These are phyloP conservation scores for Trachymyrmex septentrionalis DNA, from an alignment of 1,140 invertebrate genomes.

Conservation along the genomic window DNA sequence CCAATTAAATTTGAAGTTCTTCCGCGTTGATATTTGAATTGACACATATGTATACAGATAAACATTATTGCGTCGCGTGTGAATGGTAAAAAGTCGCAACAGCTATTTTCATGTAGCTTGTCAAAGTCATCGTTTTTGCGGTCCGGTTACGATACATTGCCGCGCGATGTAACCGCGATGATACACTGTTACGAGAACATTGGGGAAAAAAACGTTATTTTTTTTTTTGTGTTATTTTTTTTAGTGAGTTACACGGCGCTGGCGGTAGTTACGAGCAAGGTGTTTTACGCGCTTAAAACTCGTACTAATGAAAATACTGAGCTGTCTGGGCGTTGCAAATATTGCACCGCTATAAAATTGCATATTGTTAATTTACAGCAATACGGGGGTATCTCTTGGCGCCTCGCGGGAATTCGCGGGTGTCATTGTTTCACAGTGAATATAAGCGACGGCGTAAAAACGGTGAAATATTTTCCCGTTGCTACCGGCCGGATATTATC, in stretches of 20 bases:
- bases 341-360: conserved; percentile 61
- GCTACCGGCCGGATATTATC: conserved; percentile 69
- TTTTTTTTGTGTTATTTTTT: not conserved
- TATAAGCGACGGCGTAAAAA: conserved; percentile 61
- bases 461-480: conserved; percentile 65
- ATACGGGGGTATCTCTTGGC: conserved; percentile 37
- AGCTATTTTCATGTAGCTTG: not conserved
- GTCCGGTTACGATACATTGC: not conserved
- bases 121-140: conserved; percentile 27
- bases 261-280: conserved; percentile 25
- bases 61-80: not conserved
- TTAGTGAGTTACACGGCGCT: conserved; percentile 5
- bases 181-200: conserved; percentile 3
- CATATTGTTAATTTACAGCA: conserved; percentile 68
- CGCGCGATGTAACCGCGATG: not conserved
- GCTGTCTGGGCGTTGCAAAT: conserved; percentile 47
- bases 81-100: not conserved
- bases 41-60: not conserved
- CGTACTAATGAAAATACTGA: conserved; percentile 55
- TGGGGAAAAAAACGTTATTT: not conserved
- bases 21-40: not conserved
- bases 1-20: not conserved
- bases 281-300: conserved; percentile 52
- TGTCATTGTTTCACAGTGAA: conserved; percentile 66
- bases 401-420: conserved; percentile 52